Evolutionary conservation across 2,113 vertebrate species (phyloP).

Genomic region (Pungitius pungitius): DNA sequence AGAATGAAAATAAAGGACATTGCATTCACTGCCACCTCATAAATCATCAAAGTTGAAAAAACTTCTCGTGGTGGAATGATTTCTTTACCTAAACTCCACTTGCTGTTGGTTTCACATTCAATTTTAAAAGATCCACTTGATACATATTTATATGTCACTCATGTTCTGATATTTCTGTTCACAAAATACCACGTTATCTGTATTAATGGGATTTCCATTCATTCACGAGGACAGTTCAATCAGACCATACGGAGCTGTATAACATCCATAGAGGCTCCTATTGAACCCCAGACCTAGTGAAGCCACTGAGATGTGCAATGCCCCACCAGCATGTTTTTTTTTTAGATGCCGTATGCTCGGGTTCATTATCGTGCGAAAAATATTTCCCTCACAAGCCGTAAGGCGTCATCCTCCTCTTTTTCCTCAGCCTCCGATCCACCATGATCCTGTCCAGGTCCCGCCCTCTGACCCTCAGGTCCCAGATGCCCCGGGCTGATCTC

Average conservation of each 20-base stretch:
- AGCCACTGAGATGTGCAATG: not conserved
- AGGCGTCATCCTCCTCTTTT: constrained; percentile 50
- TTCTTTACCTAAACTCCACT: not conserved
- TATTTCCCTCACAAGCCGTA: constrained; percentile 71
- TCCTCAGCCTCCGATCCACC: not conserved
- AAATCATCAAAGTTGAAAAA: not conserved
- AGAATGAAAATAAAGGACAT: not conserved
- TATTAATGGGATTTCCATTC: not conserved
- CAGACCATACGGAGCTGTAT: not conserved
- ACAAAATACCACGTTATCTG: not conserved
- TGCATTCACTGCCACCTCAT: not conserved
- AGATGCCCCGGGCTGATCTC: constrained; percentile 37
- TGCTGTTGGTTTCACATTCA: constrained; percentile 4
- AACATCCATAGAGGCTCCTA: not conserved
- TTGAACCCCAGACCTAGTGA: not conserved
- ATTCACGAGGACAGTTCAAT: not conserved
- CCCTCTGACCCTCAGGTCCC: not conserved
- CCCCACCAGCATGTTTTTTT: not conserved
- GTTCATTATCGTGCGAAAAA: constrained; percentile 66
- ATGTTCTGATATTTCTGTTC: not conserved
- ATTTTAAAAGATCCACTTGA: not conserved
- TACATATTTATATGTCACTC: not conserved
- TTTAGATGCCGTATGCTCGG: not conserved
- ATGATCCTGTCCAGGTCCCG: constrained; percentile 7
- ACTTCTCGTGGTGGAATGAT: not conserved